These are phyloP conservation scores for Falco concolor DNA, from an alignment of 2,797 vertebrate species.

Conservation along the genomic window DNA sequence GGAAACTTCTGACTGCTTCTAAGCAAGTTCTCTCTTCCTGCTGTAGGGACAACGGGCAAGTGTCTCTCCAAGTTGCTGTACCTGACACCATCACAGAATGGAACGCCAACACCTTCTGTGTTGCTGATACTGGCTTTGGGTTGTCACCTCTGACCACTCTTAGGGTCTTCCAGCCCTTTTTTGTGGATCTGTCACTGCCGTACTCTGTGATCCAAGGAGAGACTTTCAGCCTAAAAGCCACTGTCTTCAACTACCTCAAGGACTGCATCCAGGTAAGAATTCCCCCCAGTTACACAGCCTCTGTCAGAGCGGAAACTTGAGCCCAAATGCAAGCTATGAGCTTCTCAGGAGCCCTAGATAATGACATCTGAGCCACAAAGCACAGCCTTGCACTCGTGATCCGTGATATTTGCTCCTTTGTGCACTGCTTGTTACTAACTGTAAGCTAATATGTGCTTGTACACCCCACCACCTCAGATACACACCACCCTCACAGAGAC, in stretches of 20 bases:
- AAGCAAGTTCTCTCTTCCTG: neutral
- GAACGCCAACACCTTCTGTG: slow-evolving; percentile 61
- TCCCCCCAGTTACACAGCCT: rapidly evolving
- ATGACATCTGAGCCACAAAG: neutral
- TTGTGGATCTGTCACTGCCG: slow-evolving; percentile 81
- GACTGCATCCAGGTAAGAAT: slow-evolving; percentile 80
- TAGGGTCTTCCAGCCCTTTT: slow-evolving; percentile 82
- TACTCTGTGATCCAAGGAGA: slow-evolving; percentile 83
- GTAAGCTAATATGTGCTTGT: neutral
- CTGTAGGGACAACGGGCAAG: slow-evolving; percentile 13
- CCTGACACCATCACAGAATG: slow-evolving; percentile 65
- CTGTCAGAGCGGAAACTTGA: neutral
- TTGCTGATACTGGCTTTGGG: slow-evolving; percentile 73
- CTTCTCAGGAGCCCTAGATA: neutral
- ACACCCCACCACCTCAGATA: slow-evolving; percentile 3
- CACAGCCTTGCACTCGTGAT: rapidly evolving
- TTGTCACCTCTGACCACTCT: slow-evolving; percentile 69
- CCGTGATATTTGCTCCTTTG: neutral
- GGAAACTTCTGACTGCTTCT: neutral
- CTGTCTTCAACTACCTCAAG: slow-evolving; percentile 83
- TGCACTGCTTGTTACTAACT: neutral
- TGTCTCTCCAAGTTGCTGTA: neutral
- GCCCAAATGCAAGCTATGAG: neutral
- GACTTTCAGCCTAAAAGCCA: slow-evolving; percentile 79
- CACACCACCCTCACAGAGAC: neutral